These are phyloP conservation scores for Micronisus gabar DNA, from an alignment of 2,113 vertebrate species.

Conservation along the genomic window DNA sequence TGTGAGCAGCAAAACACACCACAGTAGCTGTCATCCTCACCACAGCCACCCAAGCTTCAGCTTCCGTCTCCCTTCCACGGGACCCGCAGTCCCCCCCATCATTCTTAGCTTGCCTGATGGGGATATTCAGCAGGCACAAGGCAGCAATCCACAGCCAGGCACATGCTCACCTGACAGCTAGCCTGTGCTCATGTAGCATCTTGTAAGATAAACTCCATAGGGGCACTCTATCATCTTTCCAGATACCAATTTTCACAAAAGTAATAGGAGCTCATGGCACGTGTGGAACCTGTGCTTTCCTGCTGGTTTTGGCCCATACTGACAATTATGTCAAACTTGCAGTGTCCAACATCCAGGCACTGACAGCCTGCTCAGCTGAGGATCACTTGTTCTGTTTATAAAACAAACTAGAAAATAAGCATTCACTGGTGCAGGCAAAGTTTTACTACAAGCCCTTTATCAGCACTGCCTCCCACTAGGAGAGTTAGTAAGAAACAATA, in stretches of 20 bases:
- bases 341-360: not conserved
- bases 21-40: not conserved
- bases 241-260: not conserved
- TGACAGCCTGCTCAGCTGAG: not conserved
- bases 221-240: not conserved
- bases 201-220: not conserved
- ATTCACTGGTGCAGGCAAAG: not conserved
- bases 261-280: not conserved
- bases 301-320: not conserved
- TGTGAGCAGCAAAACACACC: not conserved
- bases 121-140: not conserved
- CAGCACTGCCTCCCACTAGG: not conserved
- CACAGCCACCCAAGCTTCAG: not conserved
- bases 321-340: not conserved
- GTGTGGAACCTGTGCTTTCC: not conserved
- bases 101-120: not conserved
- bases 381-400: not conserved
- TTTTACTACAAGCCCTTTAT: not conserved
- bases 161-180: not conserved
- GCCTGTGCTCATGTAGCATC: not conserved
- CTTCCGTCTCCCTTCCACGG: accelerated
- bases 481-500: not conserved
- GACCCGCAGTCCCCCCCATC: accelerated
- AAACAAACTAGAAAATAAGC: not conserved
- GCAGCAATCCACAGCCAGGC: not conserved